phyloP scores from a whole-genome alignment of 2,888 invertebrate genomes.

The Bhutanitis thaidina region DNA sequence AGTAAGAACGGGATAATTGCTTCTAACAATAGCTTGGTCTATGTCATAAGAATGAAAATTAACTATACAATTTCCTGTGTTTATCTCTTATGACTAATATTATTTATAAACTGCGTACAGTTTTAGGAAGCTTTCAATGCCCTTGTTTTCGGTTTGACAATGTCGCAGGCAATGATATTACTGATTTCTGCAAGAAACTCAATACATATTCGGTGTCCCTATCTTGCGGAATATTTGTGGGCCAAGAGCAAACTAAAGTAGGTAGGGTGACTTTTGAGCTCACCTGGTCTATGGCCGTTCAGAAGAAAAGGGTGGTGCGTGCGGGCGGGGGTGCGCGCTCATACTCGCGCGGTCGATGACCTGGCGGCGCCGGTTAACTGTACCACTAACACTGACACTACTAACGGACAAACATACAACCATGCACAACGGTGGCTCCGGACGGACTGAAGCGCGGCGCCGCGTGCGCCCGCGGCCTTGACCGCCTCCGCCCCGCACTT shows the following conservation, averaged over 20 bases:
- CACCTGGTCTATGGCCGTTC: conserved; percentile 45
- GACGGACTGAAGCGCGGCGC: conserved; percentile 36
- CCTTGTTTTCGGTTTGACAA: background rate
- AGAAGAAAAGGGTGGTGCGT: conserved; percentile 32
- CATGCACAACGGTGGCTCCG: conserved; percentile 26
- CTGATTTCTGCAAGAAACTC: too few relatives aligned
- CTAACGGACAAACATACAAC: conserved; percentile 21
- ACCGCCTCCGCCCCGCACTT: conserved; percentile 43
- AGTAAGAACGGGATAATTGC: too few relatives aligned
- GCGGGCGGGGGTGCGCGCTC: conserved; percentile 50
- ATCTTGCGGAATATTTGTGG: background rate
- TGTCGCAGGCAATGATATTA: background rate
- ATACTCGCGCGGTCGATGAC: conserved; percentile 72
- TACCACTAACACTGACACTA: conserved; percentile 34
- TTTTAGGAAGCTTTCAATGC: too few relatives aligned
- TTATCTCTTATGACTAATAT: too few relatives aligned
- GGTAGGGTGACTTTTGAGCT: conserved; percentile 30
- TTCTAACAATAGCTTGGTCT: too few relatives aligned
- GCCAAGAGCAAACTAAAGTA: conserved; percentile 3
- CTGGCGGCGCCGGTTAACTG: conserved; percentile 50
- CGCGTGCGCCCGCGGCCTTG: conserved; percentile 63
- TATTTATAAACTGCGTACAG: too few relatives aligned
- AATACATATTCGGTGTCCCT: background rate
- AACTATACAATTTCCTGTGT: too few relatives aligned
- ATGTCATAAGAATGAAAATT: too few relatives aligned